These are phyloP conservation scores for Alviniconcha strummeri DNA, from an alignment of 2,888 invertebrate species.

Conservation along the genomic window DNA sequence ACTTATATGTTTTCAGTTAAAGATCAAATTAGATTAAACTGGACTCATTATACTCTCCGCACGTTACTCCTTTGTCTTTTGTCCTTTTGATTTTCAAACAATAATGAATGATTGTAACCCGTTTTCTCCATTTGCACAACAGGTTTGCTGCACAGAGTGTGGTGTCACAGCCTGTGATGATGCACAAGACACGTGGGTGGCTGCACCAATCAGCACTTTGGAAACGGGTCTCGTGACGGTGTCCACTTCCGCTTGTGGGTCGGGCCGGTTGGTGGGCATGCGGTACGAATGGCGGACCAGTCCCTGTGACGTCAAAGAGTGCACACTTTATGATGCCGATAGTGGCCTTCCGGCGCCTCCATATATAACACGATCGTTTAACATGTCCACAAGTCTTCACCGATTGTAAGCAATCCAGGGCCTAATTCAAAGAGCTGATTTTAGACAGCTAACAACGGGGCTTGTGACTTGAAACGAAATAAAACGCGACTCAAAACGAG, in stretches of 20 bases:
- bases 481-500: too few relatives aligned
- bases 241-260: conserved; percentile 31
- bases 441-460: too few relatives aligned
- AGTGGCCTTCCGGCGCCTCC: conserved; percentile 49
- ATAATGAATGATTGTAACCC: too few relatives aligned
- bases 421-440: too few relatives aligned
- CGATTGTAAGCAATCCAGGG: neutral
- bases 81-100: neutral
- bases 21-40: too few relatives aligned
- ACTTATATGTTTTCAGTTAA: too few relatives aligned
- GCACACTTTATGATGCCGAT: conserved; percentile 44
- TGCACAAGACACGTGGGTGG: conserved; percentile 13
- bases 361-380: conserved; percentile 30
- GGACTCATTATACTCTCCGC: too few relatives aligned
- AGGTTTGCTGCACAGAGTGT: conserved; percentile 13
- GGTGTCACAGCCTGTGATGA: neutral
- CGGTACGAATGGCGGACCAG: conserved; percentile 49
- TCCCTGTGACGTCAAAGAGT: conserved; percentile 46
- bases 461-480: too few relatives aligned
- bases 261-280: conserved; percentile 36
- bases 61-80: neutral
- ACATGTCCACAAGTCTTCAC: neutral
- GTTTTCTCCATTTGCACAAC: neutral
- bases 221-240: conserved; percentile 27
- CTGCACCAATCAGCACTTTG: conserved; percentile 34